phyloP scores from a whole-genome alignment of 2,797 vertebrate genomes.

The Chiloscyllium punctatum region DNA sequence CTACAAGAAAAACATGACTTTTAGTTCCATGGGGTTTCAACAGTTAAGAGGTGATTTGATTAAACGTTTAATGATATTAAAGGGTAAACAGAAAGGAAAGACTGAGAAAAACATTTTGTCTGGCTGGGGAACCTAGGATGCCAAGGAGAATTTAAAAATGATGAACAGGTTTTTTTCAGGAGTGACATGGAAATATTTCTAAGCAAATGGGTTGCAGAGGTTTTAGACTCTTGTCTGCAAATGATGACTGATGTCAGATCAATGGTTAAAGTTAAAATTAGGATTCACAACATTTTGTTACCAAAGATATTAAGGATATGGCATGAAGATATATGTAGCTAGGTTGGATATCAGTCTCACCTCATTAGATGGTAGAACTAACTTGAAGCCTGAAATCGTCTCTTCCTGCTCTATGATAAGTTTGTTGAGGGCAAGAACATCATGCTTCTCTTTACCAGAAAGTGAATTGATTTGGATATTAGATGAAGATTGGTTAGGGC shows the following conservation, averaged over 20 bases:
- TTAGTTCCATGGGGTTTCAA: not conserved
- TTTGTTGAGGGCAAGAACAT: not conserved
- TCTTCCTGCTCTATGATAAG: not conserved
- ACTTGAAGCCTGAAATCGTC: not conserved
- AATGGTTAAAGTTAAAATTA: not conserved
- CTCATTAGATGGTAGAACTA: not conserved
- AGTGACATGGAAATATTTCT: not conserved
- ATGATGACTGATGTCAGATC: not conserved
- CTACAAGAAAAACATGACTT: not conserved
- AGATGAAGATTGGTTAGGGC: not conserved
- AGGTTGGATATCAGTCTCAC: not conserved
- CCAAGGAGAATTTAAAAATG: not conserved
- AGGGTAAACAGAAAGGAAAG: not conserved
- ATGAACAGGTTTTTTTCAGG: not conserved
- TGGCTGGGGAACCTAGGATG: fast-evolving
- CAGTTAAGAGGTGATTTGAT: not conserved
- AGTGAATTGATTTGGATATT: not conserved
- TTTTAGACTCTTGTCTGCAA: not conserved
- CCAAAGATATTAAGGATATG: not conserved
- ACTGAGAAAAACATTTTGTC: not conserved
- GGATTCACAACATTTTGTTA: not conserved
- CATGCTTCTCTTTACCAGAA: not conserved
- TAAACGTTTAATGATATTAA: not conserved
- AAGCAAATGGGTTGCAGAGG: not conserved
- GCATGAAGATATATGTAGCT: not conserved